Percentiles rank a stretch among this genome's conserved stretches.
phyloP scores from a whole-genome alignment of 1,140 invertebrate genomes.

The Anastrepha ludens region DNA sequence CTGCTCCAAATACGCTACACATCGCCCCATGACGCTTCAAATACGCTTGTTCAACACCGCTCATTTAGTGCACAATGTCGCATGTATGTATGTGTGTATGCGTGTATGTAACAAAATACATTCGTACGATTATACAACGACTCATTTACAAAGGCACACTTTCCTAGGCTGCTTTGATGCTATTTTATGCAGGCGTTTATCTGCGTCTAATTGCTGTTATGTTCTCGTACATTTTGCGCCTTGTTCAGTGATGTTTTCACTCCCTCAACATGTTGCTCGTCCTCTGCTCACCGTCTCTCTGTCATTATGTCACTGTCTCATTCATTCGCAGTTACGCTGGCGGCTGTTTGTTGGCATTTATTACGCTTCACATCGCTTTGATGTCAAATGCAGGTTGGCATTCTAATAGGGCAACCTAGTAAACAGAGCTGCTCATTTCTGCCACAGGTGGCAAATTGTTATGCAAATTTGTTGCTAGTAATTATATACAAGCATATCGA shows the following conservation, averaged over 20 bases:
- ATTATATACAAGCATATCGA: background rate
- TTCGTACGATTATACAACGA: too few relatives aligned
- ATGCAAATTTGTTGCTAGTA: slow-evolving; percentile 28
- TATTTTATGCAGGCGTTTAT: slow-evolving; percentile 35
- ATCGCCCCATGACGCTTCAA: background rate
- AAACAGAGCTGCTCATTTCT: background rate
- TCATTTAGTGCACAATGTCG: slow-evolving; percentile 37
- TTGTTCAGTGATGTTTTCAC: slow-evolving; percentile 32
- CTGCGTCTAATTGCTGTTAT: slow-evolving; percentile 44
- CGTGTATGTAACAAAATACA: background rate
- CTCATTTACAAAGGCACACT: too few relatives aligned
- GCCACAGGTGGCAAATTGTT: slow-evolving; percentile 38
- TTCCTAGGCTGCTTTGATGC: background rate
- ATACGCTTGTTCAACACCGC: slow-evolving; percentile 20
- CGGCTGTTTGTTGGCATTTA: background rate
- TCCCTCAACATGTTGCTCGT: background rate
- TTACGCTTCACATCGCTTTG: slow-evolving; percentile 32
- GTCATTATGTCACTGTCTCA: background rate
- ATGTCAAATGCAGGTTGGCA: background rate
- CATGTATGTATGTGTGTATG: background rate
- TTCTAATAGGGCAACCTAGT: background rate
- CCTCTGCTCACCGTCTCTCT: background rate
- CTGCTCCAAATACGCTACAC: slow-evolving; percentile 18
- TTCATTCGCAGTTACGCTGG: background rate
- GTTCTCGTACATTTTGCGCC: slow-evolving; percentile 2